These are phyloP conservation scores for Epizoanthus ramosus DNA, from an alignment of 92 coral and sea anemone genomes.

Conservation along the genomic window DNA sequence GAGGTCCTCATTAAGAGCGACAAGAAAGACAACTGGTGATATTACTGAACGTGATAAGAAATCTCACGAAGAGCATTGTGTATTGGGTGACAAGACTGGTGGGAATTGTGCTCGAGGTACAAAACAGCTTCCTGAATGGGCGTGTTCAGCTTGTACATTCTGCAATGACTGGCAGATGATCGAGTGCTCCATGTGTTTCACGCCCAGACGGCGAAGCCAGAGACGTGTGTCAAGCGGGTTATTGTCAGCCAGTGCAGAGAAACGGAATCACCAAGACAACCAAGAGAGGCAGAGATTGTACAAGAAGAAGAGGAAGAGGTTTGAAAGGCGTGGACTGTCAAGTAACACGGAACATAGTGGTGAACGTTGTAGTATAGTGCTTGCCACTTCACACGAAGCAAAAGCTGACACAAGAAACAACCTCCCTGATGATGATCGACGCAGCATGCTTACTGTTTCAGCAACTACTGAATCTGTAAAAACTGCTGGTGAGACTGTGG, in stretches of 20 bases:
- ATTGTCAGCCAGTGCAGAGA: background rate
- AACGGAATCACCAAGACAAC: background rate
- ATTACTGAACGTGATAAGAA: background rate
- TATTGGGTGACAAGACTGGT: background rate
- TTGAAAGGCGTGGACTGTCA: background rate
- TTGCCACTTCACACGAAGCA: background rate
- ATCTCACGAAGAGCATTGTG: background rate
- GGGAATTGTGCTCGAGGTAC: background rate
- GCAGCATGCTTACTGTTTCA: no score
- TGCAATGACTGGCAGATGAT: constrained; percentile 72
- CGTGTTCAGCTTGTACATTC: constrained; percentile 74
- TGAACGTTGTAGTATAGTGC: background rate
- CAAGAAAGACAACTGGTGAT: background rate
- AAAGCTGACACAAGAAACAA: background rate
- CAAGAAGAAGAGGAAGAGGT: constrained; percentile 1
- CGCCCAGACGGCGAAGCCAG: constrained; percentile 82
- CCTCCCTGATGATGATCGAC: no score
- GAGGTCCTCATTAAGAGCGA: background rate
- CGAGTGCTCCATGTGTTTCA: constrained; percentile 80
- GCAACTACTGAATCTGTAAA: background rate
- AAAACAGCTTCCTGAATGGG: constrained; percentile 57
- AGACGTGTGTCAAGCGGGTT: constrained; percentile 41
- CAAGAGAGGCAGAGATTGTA: background rate
- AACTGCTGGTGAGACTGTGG: background rate
- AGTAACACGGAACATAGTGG: background rate